These are phyloP conservation scores for Leistus spinibarbis DNA, from an alignment of 2,888 invertebrate genomes.

Conservation along the genomic window DNA sequence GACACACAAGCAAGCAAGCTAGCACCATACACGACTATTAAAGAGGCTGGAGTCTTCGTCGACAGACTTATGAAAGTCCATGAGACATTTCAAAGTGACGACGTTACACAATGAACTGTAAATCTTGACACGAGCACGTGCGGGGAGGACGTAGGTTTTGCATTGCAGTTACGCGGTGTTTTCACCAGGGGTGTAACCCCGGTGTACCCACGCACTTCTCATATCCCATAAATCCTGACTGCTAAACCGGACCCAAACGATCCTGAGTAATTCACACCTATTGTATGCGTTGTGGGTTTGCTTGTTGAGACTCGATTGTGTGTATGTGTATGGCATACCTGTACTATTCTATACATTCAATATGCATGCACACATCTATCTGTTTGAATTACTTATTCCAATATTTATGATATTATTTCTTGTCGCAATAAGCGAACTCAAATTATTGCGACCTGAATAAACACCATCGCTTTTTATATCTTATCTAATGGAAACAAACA, in stretches of 20 bases:
- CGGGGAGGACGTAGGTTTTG: not conserved
- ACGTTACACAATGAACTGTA: conserved; percentile 26
- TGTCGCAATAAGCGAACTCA: not conserved
- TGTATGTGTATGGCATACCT: not conserved
- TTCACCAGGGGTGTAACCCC: conserved; percentile 11
- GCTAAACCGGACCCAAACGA: not conserved
- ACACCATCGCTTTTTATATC: no score
- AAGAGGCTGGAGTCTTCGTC: no score
- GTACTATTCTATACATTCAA: not conserved
- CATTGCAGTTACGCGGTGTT: conserved; percentile 6
- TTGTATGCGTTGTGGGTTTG: conserved; percentile 3
- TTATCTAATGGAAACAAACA: no score
- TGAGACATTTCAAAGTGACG: conserved; percentile 12
- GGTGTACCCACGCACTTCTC: conserved; percentile 5
- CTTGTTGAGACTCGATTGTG: not conserved
- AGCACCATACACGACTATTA: not conserved
- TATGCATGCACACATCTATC: not conserved
- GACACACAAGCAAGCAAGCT: not conserved
- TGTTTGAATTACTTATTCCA: not conserved
- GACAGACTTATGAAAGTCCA: conserved; percentile 12
- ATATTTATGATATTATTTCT: not conserved
- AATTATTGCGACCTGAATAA: not conserved
- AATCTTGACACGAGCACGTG: conserved; percentile 14
- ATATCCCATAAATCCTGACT: conserved; percentile 12
- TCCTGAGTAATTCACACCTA: conserved; percentile 17